These are phyloP conservation scores for Miltochrista miniata DNA, from an alignment of 2,888 invertebrate genomes.

Conservation along the genomic window DNA sequence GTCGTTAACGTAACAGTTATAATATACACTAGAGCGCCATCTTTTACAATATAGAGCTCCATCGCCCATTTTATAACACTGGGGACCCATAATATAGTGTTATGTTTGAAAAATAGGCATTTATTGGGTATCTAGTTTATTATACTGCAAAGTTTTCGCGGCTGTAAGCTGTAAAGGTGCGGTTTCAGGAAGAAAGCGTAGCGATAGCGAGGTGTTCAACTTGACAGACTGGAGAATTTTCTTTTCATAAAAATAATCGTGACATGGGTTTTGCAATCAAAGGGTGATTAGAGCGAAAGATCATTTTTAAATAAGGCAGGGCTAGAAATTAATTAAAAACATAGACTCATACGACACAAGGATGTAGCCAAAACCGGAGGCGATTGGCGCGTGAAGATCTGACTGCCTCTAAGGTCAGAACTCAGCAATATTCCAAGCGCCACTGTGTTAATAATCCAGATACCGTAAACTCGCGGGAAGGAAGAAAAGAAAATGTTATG, in stretches of 20 bases:
- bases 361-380: too few species aligned
- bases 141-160: constrained; percentile 21
- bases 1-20: constrained; percentile 10
- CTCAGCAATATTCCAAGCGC: too few species aligned
- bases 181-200: not conserved
- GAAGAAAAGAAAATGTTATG: too few species aligned
- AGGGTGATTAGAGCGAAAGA: too few species aligned
- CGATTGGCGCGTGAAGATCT: too few species aligned
- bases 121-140: constrained; percentile 29
- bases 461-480: too few species aligned
- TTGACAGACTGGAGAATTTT: not conserved
- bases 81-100: constrained; percentile 27
- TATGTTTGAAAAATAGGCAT: constrained; percentile 32
- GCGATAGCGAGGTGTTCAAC: not conserved
- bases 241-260: not conserved
- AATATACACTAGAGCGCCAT: constrained; percentile 20
- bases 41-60: constrained; percentile 19
- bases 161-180: not conserved
- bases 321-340: too few species aligned
- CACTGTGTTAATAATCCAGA: too few species aligned
- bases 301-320: too few species aligned
- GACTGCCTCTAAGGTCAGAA: too few species aligned
- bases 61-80: constrained; percentile 28
- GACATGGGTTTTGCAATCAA: too few species aligned
- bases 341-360: too few species aligned